These are phyloP conservation scores for Pandemis cinnamomeana DNA, from an alignment of 2,888 invertebrate species.

Conservation along the genomic window DNA sequence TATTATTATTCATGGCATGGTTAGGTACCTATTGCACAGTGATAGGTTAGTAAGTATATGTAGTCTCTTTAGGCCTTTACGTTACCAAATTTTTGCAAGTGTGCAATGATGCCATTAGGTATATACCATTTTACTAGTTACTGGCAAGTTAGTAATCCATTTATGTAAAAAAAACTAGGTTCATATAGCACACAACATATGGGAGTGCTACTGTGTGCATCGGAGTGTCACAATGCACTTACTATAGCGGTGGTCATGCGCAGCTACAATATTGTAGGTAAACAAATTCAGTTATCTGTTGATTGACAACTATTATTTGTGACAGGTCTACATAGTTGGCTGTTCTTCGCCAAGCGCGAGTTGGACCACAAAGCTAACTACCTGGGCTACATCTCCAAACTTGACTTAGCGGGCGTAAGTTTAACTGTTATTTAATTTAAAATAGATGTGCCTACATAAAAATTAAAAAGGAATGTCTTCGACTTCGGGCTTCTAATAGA, in stretches of 20 bases:
- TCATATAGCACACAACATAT: no score
- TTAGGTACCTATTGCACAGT: no score
- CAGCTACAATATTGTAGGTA: not conserved
- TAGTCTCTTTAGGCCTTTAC: no score
- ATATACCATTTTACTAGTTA: no score
- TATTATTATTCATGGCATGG: not conserved
- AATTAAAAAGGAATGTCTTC: no score
- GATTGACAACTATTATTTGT: slow-evolving; percentile 9
- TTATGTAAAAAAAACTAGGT: no score
- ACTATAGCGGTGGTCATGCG: no score
- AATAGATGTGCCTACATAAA: no score
- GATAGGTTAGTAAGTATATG: not conserved
- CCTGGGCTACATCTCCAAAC: slow-evolving; percentile 90
- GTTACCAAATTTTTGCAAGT: no score
- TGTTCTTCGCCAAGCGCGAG: slow-evolving; percentile 93
- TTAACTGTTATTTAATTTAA: not conserved
- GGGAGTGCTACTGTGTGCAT: not conserved
- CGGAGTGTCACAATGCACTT: not conserved
- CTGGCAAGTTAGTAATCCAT: no score
- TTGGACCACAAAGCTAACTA: slow-evolving; percentile 89
- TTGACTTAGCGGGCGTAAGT: slow-evolving; percentile 90
- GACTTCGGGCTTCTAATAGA: no score
- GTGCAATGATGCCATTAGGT: no score
- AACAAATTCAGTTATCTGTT: not conserved
- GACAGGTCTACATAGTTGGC: slow-evolving; percentile 95